Conservation (phyloP, 2,797 vertebrate species). For the Chaenodraco wilsoni region DNA sequence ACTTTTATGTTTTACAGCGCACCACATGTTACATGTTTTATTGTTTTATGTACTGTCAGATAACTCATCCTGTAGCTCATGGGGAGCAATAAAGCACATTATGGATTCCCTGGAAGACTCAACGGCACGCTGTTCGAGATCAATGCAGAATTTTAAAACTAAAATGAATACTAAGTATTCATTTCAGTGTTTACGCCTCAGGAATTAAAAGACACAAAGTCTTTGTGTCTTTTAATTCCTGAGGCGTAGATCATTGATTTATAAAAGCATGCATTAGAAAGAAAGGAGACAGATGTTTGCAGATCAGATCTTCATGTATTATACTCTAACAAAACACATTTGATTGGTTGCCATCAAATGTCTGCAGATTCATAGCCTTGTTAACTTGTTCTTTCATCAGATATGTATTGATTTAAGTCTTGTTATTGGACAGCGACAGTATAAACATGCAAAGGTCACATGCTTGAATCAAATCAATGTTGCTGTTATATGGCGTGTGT, state of each 20-base stretch:
- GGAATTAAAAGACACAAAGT: too few relatives aligned
- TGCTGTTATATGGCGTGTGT: neutral
- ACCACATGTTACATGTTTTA: neutral
- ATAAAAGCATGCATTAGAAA: neutral
- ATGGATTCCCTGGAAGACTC: constrained; percentile 4
- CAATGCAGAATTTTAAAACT: constrained; percentile 1
- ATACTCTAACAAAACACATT: neutral
- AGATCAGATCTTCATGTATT: neutral
- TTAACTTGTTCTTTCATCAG: neutral
- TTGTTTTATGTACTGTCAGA: constrained; percentile 15
- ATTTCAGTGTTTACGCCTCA: too few relatives aligned
- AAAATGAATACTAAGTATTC: neutral
- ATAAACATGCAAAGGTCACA: neutral
- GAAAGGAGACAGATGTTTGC: constrained; percentile 5
- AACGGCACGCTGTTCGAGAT: constrained; percentile 1
- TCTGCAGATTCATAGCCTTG: neutral
- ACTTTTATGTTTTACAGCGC: constrained; percentile 7
- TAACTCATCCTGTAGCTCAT: constrained; percentile 17
- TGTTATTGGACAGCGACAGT: neutral
- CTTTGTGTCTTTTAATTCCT: constrained; percentile 1
- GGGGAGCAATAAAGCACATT: constrained; percentile 12
- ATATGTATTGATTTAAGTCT: neutral
- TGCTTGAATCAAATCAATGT: neutral
- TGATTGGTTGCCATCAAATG: neutral
- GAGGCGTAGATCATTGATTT: neutral